These are phyloP conservation scores for Heliconius hewitsoni DNA, from an alignment of 1,140 invertebrate species.

Conservation along the genomic window DNA sequence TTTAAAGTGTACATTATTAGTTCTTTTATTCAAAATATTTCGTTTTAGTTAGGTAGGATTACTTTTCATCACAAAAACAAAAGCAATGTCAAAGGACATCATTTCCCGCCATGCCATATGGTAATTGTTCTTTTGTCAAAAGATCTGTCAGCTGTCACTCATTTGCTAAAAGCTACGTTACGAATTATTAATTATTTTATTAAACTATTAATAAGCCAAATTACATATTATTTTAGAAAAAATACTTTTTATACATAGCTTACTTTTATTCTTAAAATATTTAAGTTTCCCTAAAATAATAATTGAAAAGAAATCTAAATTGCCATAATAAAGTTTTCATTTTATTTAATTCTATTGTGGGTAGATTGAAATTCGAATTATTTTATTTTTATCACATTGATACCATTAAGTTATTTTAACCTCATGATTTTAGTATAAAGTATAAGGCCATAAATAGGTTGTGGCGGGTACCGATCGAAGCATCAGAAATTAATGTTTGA, in stretches of 20 bases:
- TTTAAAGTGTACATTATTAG: slow-evolving; percentile 3
- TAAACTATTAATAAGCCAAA: neutral
- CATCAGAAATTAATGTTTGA: slow-evolving; percentile 60
- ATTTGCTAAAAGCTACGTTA: too few relatives aligned
- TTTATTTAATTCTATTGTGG: slow-evolving; percentile 36
- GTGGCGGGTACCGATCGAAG: slow-evolving; percentile 38
- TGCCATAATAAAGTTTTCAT: neutral
- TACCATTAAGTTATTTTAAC: neutral
- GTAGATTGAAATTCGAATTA: slow-evolving; percentile 47
- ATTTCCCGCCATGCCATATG: slow-evolving; percentile 30
- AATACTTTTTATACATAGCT: neutral
- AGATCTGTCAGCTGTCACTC: neutral
- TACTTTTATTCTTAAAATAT: neutral
- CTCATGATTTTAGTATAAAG: slow-evolving; percentile 58
- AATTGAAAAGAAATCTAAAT: neutral
- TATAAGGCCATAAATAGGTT: slow-evolving; percentile 66
- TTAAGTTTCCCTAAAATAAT: neutral
- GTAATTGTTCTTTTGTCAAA: neutral
- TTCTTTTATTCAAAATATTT: neutral
- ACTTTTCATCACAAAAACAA: slow-evolving; percentile 26
- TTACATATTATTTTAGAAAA: neutral
- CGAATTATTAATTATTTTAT: neutral
- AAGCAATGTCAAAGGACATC: slow-evolving; percentile 5
- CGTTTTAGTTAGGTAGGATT: neutral
- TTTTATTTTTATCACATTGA: neutral